Percentiles rank a stretch among this genome's conserved stretches.
Evolutionary conservation across 2,797 vertebrate genomes (phyloP).

Genomic region (Limosa lapponica): DNA sequence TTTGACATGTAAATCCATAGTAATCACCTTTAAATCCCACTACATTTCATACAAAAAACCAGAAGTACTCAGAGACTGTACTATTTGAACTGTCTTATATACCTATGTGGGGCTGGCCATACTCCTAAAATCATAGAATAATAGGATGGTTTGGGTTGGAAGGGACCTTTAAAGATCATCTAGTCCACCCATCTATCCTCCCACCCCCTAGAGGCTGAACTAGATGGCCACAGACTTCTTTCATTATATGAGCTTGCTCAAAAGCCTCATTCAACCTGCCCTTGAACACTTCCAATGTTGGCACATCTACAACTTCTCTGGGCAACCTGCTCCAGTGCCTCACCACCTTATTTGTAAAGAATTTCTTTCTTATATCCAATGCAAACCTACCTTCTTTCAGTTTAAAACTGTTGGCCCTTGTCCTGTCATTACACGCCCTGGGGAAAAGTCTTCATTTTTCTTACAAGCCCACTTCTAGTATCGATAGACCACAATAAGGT

Average conservation of each 20-base stretch:
- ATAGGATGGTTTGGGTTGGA: background rate
- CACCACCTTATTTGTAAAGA: accelerated
- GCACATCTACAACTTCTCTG: accelerated
- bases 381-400: background rate
- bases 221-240: background rate
- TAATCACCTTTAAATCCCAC: background rate
- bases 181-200: accelerated
- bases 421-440: background rate
- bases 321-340: background rate
- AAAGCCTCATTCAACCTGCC: background rate
- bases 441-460: background rate
- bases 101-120: background rate
- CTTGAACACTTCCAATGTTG: background rate
- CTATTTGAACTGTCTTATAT: background rate
- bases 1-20: background rate
- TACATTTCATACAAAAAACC: background rate
- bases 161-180: background rate
- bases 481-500: no score
- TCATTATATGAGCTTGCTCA: background rate
- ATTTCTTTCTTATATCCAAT: background rate
- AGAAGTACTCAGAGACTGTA: background rate
- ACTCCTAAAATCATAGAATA: background rate
- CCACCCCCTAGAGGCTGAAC: accelerated
- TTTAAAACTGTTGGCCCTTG: background rate
- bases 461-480: background rate